Conservation (phyloP, 1,140 invertebrate species). For the Lanistes nyassanus region DNA sequence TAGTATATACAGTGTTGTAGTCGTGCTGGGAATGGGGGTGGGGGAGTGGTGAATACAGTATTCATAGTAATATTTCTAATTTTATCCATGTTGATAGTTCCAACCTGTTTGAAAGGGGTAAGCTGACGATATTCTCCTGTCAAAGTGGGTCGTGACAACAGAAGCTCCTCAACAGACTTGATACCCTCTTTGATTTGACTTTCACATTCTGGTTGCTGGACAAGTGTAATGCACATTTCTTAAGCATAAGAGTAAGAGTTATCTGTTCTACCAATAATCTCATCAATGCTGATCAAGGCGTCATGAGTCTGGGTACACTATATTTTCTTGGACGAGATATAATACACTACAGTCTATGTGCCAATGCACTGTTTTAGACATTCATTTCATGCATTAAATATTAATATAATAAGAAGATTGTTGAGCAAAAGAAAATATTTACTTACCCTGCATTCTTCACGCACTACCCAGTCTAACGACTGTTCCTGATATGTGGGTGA, state of each 20-base stretch:
- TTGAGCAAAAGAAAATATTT: background rate
- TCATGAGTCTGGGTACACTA: too few relatives aligned
- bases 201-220: slow-evolving; percentile 56
- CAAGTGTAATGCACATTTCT: slow-evolving; percentile 18
- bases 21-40: too few relatives aligned
- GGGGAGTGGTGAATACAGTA: too few relatives aligned
- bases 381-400: background rate
- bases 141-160: slow-evolving; percentile 48
- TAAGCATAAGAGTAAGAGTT: too few relatives aligned
- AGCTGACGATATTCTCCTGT: slow-evolving; percentile 55
- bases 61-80: too few relatives aligned
- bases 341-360: too few relatives aligned
- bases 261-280: too few relatives aligned
- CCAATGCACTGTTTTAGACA: background rate
- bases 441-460: slow-evolving; percentile 54
- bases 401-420: background rate
- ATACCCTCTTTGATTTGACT: slow-evolving; percentile 49
- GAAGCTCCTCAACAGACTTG: slow-evolving; percentile 51
- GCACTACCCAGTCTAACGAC: slow-evolving; percentile 70
- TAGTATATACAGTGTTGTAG: too few relatives aligned
- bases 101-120: slow-evolving; percentile 54
- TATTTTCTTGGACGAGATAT: background rate
- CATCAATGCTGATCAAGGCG: too few relatives aligned
- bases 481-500: slow-evolving; percentile 62
- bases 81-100: background rate